A percentile compares a stretch with the other conserved stretches of the same genome.
Evolutionary conservation across 2,888 invertebrate genomes (phyloP).

Genomic region (Rotaria macrura): DNA sequence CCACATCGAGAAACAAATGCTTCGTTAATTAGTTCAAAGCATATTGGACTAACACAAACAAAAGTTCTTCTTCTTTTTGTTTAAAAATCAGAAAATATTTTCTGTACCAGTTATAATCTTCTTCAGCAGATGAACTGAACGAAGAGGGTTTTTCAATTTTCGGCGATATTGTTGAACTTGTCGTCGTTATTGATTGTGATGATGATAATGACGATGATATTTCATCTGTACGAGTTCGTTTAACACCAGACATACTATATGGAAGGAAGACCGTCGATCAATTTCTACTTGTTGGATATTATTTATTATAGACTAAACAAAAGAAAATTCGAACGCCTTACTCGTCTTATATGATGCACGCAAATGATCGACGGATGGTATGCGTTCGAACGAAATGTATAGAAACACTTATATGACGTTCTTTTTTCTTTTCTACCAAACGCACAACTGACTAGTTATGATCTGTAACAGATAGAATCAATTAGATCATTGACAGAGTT

Average conservation of each 20-base stretch:
- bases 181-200: background rate
- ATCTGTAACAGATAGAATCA: background rate
- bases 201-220: background rate
- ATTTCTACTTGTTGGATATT: background rate
- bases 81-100: background rate
- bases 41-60: conserved; percentile 59
- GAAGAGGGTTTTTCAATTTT: background rate
- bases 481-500: background rate
- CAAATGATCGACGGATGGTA: conserved; percentile 1
- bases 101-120: background rate
- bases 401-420: background rate
- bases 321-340: background rate
- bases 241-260: background rate
- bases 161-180: background rate
- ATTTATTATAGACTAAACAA: background rate
- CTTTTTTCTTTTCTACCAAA: background rate
- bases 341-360: background rate
- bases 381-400: background rate
- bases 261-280: background rate
- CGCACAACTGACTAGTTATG: background rate
- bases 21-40: conserved; percentile 75
- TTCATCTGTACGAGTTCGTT: conserved; percentile 19
- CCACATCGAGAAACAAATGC: conserved; percentile 83
- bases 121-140: background rate
- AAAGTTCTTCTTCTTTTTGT: background rate